Evolutionary conservation across 2,113 vertebrate genomes (phyloP).

Genomic region (Hepsetus odoe): DNA sequence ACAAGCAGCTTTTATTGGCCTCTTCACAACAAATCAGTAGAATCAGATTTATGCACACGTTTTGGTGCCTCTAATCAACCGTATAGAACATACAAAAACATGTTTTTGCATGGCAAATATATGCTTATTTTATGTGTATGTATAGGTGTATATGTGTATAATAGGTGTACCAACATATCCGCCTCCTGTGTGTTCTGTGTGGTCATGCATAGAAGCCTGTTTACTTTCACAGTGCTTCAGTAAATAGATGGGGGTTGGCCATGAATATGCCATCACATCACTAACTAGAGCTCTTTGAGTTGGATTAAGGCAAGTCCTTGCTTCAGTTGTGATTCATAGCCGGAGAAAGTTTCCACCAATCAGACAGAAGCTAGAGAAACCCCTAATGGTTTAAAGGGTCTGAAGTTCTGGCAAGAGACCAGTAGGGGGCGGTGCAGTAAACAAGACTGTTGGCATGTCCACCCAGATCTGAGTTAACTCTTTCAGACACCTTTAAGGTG

Average conservation of each 20-base stretch:
- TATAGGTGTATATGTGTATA: slow-evolving; percentile 7
- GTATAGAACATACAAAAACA: slow-evolving; percentile 9
- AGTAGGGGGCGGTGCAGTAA: slow-evolving; percentile 60
- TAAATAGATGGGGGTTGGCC: slow-evolving; percentile 35
- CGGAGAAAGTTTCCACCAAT: slow-evolving; percentile 7
- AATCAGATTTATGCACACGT: background rate
- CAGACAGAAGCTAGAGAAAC: slow-evolving; percentile 11
- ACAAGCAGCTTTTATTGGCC: slow-evolving; percentile 26
- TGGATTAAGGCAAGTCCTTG: slow-evolving; percentile 31
- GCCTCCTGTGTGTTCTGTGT: slow-evolving; percentile 16
- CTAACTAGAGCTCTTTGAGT: slow-evolving; percentile 37
- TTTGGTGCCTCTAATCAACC: background rate
- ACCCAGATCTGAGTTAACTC: slow-evolving; percentile 46
- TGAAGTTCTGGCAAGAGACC: slow-evolving; percentile 45
- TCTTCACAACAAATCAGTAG: slow-evolving; percentile 1
- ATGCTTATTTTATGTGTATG: background rate
- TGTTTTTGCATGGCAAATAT: slow-evolving; percentile 9
- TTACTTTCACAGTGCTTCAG: too few relatives aligned
- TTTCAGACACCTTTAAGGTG: slow-evolving; percentile 37
- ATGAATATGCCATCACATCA: slow-evolving; percentile 35
- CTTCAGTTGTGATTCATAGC: slow-evolving; percentile 37
- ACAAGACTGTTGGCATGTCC: slow-evolving; percentile 33
- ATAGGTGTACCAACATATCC: background rate
- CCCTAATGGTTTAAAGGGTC: background rate
- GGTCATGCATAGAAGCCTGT: slow-evolving; percentile 14